Percentiles rank a stretch among this genome's conserved stretches.
These are phyloP conservation scores for Cotesia chilonis DNA, from an alignment of 1,140 invertebrate genomes.

Conservation along the genomic window DNA sequence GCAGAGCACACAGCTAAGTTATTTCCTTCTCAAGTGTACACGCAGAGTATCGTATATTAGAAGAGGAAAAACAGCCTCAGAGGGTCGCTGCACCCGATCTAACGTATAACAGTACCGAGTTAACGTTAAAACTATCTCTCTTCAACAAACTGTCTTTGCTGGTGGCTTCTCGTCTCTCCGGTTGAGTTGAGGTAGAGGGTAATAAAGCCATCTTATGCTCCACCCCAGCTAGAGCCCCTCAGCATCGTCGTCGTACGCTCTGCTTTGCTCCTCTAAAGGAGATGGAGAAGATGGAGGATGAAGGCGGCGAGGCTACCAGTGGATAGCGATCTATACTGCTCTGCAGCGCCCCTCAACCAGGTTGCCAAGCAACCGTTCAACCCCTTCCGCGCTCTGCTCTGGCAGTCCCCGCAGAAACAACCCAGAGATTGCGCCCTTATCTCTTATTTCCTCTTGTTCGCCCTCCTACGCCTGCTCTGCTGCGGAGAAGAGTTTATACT, in stretches of 20 bases:
- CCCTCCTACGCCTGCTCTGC: slow-evolving; percentile 11
- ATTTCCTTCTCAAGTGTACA: slow-evolving; percentile 30
- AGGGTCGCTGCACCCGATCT: slow-evolving; percentile 30
- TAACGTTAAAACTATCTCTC: slow-evolving; percentile 27
- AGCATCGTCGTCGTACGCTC: slow-evolving; percentile 6
- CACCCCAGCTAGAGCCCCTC: slow-evolving; percentile 23
- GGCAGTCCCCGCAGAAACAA: slow-evolving; percentile 22
- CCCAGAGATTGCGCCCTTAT: slow-evolving; percentile 55
- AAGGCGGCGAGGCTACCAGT: slow-evolving; percentile 33
- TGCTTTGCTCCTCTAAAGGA: slow-evolving; percentile 18
- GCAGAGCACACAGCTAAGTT: slow-evolving; percentile 30
- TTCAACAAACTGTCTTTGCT: too few species aligned
- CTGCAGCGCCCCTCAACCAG: slow-evolving; percentile 38
- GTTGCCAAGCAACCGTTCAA: slow-evolving; percentile 45
- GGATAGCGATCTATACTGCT: slow-evolving; percentile 47
- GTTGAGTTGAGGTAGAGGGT: slow-evolving; percentile 28
- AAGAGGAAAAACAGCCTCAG: slow-evolving; percentile 4
- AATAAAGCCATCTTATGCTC: slow-evolving; percentile 46
- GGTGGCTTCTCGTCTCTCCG: too few species aligned
- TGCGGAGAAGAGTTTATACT: slow-evolving; percentile 20
- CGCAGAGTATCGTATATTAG: too few species aligned
- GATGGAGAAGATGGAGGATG: slow-evolving; percentile 44
- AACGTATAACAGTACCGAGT: background rate
- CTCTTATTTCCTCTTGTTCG: slow-evolving; percentile 37
- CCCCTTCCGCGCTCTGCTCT: slow-evolving; percentile 39